Conservation (phyloP, 1,140 invertebrate species). For the Venturia canescens region DNA sequence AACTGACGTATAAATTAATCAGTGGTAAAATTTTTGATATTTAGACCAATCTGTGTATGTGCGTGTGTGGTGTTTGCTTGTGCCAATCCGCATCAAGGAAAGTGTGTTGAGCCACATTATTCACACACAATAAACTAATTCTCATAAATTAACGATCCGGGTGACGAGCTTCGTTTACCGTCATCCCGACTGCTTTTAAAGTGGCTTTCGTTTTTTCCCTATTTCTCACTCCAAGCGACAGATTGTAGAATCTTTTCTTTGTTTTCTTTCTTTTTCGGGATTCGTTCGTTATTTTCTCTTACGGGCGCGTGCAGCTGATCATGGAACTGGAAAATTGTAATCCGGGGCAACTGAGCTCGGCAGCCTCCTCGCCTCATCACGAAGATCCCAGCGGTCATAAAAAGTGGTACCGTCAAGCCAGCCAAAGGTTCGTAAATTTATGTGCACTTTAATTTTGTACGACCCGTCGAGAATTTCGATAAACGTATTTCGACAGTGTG, state of each 20-base stretch:
- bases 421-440: slow-evolving; percentile 64
- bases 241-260: slow-evolving; percentile 1
- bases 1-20: no score
- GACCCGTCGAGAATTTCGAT: neutral
- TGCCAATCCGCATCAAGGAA: no score
- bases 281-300: neutral
- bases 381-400: slow-evolving; percentile 65
- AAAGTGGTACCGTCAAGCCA: slow-evolving; percentile 69
- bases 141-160: no score
- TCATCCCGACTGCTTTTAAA: no score
- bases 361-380: slow-evolving; percentile 57
- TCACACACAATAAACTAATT: no score
- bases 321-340: slow-evolving; percentile 68
- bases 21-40: no score
- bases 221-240: neutral
- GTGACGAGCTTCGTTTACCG: no score
- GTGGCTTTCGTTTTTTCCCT: neutral
- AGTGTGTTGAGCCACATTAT: no score
- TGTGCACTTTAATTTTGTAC: slow-evolving; percentile 8
- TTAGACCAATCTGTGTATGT: no score
- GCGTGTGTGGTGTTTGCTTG: no score
- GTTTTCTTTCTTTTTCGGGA: neutral
- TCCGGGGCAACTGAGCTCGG: slow-evolving; percentile 50
- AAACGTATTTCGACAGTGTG: no score
- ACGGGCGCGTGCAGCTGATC: slow-evolving; percentile 54